Evolutionary conservation across 2,888 invertebrate species (phyloP).

Genomic region (Synergus japonicus): DNA sequence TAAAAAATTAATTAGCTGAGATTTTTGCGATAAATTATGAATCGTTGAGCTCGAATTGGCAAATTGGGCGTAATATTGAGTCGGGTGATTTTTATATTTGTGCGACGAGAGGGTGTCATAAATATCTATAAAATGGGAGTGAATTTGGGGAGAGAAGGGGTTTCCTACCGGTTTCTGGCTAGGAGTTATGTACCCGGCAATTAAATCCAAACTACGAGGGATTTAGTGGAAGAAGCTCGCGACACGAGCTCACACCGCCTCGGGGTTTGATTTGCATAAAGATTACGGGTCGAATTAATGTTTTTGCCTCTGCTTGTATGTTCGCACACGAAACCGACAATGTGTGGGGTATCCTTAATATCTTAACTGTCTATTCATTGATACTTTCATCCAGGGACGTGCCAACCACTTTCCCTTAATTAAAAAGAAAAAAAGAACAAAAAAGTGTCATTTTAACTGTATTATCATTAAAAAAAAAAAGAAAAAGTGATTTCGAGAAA

Average conservation of each 20-base stretch:
- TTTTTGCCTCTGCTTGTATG: constrained; percentile 32
- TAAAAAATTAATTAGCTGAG: too few species aligned
- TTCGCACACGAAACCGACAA: constrained; percentile 32
- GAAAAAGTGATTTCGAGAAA: too few species aligned
- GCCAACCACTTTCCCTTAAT: constrained; percentile 7
- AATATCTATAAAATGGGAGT: not conserved
- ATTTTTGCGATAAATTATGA: too few species aligned
- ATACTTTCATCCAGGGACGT: constrained; percentile 42
- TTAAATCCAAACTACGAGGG: constrained; percentile 23
- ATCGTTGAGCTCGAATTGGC: too few species aligned
- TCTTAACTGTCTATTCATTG: constrained; percentile 40
- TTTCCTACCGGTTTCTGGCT: constrained; percentile 6
- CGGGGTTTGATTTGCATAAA: constrained; percentile 28
- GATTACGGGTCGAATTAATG: constrained; percentile 33
- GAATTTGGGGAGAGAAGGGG: not conserved
- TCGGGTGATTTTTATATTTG: not conserved
- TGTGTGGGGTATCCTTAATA: constrained; percentile 31
- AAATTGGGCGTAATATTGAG: not conserved
- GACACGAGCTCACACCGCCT: constrained; percentile 30
- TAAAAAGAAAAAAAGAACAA: not conserved
- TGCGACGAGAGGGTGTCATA: not conserved
- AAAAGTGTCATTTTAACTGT: too few species aligned
- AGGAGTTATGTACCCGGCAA: not conserved
- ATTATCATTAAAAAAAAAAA: too few species aligned
- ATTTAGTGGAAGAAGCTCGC: constrained; percentile 37